Conservation (phyloP, 2,888 invertebrate genomes). For the Labia minor region DNA sequence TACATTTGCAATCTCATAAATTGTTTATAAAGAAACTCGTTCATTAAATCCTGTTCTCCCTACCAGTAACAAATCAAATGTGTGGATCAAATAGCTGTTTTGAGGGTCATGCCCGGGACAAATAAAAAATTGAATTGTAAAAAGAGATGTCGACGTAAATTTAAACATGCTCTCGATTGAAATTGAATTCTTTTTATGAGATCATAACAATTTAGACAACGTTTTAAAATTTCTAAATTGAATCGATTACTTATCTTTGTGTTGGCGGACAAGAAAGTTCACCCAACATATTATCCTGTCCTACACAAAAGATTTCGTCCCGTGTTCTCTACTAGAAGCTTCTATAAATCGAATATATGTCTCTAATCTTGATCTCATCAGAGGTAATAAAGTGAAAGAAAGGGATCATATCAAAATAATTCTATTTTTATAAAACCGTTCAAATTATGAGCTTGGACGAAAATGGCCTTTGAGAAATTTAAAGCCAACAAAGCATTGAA, state of each 20-base stretch:
- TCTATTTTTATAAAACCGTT: background rate
- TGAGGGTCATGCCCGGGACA: no score
- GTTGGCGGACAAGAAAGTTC: conserved; percentile 13
- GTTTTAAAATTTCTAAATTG: conserved; percentile 13
- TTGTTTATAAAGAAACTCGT: no score
- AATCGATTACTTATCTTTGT: background rate
- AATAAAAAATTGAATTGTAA: background rate
- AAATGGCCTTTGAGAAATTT: no score
- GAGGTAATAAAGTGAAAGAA: background rate
- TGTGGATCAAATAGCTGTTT: no score
- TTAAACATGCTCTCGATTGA: background rate
- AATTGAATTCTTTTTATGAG: conserved; percentile 1
- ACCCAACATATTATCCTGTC: conserved; percentile 1
- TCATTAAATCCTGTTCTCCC: no score
- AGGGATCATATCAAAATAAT: background rate
- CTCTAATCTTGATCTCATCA: background rate
- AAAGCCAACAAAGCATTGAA: no score
- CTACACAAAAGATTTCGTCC: conserved; percentile 4
- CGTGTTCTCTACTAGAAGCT: background rate
- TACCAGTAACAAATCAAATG: no score
- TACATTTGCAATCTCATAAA: no score
- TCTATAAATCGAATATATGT: background rate
- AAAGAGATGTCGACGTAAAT: conserved; percentile 6
- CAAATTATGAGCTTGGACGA: background rate
- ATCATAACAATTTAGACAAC: background rate